Conservation (phyloP, 2,888 invertebrate genomes). For the Cataglyphis livida region DNA sequence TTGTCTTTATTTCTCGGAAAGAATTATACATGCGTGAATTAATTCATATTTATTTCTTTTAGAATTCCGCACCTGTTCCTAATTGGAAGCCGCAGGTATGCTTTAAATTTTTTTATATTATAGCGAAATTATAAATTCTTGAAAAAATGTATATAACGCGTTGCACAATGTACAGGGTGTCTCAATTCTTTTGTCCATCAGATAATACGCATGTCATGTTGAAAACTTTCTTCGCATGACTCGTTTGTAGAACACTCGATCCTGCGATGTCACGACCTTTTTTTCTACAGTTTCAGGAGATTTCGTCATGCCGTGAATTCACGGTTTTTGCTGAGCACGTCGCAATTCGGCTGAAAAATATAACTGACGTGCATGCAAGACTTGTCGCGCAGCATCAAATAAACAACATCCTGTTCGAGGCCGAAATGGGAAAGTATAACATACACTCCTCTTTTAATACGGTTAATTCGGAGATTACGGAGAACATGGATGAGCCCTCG, state of each 20-base stretch:
- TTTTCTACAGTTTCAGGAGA: slow-evolving; percentile 45
- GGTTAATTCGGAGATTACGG: slow-evolving; percentile 21
- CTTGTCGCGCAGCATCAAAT: slow-evolving; percentile 58
- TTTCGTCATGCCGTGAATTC: slow-evolving; percentile 53
- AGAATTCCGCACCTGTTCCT: neutral
- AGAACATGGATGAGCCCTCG: slow-evolving; percentile 50
- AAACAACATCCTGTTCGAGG: slow-evolving; percentile 60
- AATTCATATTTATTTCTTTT: slow-evolving; percentile 23
- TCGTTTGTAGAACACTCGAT: neutral
- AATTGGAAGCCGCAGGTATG: slow-evolving; percentile 41
- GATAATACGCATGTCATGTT: neutral
- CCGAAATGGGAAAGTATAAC: slow-evolving; percentile 59
- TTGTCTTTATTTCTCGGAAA: neutral
- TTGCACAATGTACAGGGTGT: neutral
- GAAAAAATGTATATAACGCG: neutral
- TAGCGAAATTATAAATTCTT: neutral
- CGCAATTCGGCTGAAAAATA: slow-evolving; percentile 55
- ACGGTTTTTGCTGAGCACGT: slow-evolving; percentile 61
- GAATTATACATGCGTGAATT: neutral
- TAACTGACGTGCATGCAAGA: slow-evolving; percentile 47
- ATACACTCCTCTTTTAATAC: slow-evolving; percentile 22
- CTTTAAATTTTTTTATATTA: neutral
- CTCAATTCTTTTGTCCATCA: neutral
- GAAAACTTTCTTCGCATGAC: slow-evolving; percentile 8
- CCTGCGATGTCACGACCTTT: slow-evolving; percentile 12